These are phyloP conservation scores for Marmota monax DNA, from an alignment of 2,113 vertebrate genomes.

Conservation along the genomic window DNA sequence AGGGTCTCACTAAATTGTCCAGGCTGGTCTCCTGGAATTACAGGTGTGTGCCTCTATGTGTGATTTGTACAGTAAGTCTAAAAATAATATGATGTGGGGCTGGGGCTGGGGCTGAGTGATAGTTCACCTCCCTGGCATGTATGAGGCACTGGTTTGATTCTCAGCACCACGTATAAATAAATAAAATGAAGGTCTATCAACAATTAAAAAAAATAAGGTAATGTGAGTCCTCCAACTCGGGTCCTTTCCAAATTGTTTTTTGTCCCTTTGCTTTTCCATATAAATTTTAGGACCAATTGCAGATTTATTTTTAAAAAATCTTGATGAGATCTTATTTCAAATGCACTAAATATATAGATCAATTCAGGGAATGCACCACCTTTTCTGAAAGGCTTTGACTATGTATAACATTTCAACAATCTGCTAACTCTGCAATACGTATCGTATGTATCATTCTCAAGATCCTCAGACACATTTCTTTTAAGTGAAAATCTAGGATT, in stretches of 20 bases:
- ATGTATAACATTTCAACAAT: background rate
- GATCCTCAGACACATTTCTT: slow-evolving; percentile 37
- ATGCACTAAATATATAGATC: background rate
- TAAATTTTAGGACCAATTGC: slow-evolving; percentile 31
- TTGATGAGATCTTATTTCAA: background rate
- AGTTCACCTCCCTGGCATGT: too few relatives aligned
- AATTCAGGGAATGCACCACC: background rate
- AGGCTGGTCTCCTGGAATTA: too few relatives aligned
- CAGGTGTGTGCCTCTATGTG: too few relatives aligned
- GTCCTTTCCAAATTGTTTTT: slow-evolving; percentile 4
- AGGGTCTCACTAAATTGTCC: too few relatives aligned
- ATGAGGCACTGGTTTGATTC: too few relatives aligned
- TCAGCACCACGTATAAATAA: too few relatives aligned
- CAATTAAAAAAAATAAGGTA: background rate
- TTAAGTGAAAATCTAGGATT: slow-evolving; percentile 30
- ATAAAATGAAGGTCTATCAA: too few relatives aligned
- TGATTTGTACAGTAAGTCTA: too few relatives aligned
- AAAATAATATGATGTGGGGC: background rate
- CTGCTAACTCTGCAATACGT: background rate
- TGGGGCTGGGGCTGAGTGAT: too few relatives aligned
- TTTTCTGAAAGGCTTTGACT: background rate
- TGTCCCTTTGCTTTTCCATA: slow-evolving; percentile 12
- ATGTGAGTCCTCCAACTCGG: background rate
- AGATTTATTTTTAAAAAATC: background rate
- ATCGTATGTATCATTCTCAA: background rate